phyloP scores from a whole-genome alignment of 2,113 vertebrate species.

The Carassius carassius region DNA sequence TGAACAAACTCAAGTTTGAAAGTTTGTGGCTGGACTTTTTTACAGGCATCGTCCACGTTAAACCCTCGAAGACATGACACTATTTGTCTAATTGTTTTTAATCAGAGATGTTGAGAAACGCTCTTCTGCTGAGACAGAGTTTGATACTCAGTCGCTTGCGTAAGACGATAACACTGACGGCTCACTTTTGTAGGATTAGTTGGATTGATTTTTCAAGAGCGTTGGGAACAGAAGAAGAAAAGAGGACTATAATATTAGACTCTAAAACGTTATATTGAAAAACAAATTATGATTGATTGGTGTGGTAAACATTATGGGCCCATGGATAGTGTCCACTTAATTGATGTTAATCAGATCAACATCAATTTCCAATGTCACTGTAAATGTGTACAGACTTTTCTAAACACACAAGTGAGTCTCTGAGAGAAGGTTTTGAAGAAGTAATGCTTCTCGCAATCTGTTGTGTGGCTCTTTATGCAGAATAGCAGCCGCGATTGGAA shows the following conservation, averaged over 20 bases:
- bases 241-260: slow-evolving; percentile 34
- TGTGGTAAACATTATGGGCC: slow-evolving; percentile 10
- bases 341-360: background rate
- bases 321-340: slow-evolving; percentile 15
- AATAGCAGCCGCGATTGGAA: slow-evolving; percentile 53
- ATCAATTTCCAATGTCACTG: background rate
- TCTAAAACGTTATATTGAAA: slow-evolving; percentile 10
- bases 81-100: background rate
- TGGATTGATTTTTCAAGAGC: slow-evolving; percentile 42
- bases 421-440: slow-evolving; percentile 35
- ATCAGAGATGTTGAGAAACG: slow-evolving; percentile 1
- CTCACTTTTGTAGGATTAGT: slow-evolving; percentile 35
- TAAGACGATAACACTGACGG: slow-evolving; percentile 23
- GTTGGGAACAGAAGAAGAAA: slow-evolving; percentile 13
- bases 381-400: background rate
- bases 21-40: background rate
- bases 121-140: slow-evolving; percentile 12
- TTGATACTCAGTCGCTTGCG: background rate
- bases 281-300: slow-evolving; percentile 40
- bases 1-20: background rate
- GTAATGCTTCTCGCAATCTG: slow-evolving; percentile 57
- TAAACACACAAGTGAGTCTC: background rate
- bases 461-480: slow-evolving; percentile 80
- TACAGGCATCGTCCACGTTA: no score
- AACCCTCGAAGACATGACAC: background rate